Evolutionary conservation across 1,140 invertebrate species (phyloP), one percentile per base, ranked within the genome.

Genomic region (Daktulosphaira vitifoliae): DNA sequence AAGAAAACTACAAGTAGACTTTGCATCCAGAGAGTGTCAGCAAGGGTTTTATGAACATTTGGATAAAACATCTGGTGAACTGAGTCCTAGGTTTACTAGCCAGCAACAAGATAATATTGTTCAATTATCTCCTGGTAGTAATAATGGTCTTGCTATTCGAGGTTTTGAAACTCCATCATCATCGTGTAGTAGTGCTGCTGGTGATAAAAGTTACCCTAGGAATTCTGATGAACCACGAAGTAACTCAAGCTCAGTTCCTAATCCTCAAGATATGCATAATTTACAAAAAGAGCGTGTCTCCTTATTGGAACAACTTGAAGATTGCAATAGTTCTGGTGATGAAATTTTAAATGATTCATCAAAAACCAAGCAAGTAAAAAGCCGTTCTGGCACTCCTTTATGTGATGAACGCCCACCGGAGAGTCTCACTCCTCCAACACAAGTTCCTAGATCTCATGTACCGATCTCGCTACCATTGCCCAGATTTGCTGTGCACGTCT

Each of bases 31-130:
- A 48, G 72, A 73, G 66, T 84, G 81, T 70, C 84, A 90, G 77
- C 89, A 90, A 71, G 84, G 87, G 22, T 96, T 96, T 75, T 92
- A 90, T 75, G 90, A 94, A 70, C 86, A 90, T 73, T 78, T 93
- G 70, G 90, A 93, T 72, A 87, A 88, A 66, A 62, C 56, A 29
- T 46, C 56, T 33, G 44, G 23, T 46, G 56, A 62, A 20, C 46
- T 42, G 25, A 62, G 56, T 62, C 56, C 56, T 46, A 46, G 42
- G 9, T 62, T 46, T 11, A 62, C 39, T 15, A 20, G 42, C 11
- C 56, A 62, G 26, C 56, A 48, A 48, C 39, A 48, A 4, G 56
- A 62, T 22, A 62, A 13, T 15, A 62, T 39, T 46, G 42, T 39
- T n/a, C 56, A 62, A 33, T 26, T 59, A 42, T 62, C 56, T 15